A percentile compares a stretch with the other conserved stretches of the same genome.
phyloP scores from a whole-genome alignment of 2,797 vertebrate species.

The Helarctos malayanus region DNA sequence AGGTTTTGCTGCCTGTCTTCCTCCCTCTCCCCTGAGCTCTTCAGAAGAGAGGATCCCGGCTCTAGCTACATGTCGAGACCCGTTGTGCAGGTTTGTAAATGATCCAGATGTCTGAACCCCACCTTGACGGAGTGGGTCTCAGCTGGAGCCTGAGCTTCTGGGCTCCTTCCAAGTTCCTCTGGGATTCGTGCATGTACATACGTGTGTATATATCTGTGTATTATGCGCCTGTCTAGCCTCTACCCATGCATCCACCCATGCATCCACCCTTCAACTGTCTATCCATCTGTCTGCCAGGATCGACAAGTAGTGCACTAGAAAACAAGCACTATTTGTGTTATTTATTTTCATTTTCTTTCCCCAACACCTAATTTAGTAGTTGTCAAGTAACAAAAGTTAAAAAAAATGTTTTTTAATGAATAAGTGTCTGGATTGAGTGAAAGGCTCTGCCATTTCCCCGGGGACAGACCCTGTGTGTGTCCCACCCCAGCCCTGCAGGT shows the following conservation, averaged over 20 bases:
- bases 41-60: background rate
- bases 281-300: background rate
- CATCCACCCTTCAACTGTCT: background rate
- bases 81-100: background rate
- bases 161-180: no score
- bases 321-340: background rate
- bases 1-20: background rate
- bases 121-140: background rate
- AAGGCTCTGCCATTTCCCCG: background rate
- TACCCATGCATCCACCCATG: background rate
- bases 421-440: background rate
- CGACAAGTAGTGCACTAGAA: background rate
- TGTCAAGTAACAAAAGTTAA: background rate
- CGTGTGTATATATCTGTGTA: background rate
- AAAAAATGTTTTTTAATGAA: background rate
- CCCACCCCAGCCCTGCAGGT: background rate
- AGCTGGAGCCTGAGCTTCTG: background rate
- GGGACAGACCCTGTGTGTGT: background rate
- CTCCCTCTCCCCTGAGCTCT: background rate
- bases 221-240: background rate
- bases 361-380: background rate
- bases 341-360: background rate
- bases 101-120: background rate
- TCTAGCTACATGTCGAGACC: background rate
- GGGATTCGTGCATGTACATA: background rate